Conservation (phyloP, 1,140 invertebrate species). For the Philaenus spumarius region DNA sequence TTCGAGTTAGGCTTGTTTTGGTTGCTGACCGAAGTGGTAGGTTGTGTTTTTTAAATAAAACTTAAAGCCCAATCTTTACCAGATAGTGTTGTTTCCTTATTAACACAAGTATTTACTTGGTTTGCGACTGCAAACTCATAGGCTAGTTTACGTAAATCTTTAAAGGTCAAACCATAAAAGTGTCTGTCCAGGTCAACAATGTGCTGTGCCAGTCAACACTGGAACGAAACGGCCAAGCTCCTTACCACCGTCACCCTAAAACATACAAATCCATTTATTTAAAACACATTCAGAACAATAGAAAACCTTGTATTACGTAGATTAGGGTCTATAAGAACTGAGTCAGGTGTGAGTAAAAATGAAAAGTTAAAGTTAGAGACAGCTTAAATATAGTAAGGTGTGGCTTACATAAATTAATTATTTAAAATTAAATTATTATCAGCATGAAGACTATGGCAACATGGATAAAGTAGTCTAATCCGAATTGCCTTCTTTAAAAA, state of each 20-base stretch:
- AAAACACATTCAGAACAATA: too few relatives aligned
- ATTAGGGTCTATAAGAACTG: too few relatives aligned
- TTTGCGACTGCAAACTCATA: background rate
- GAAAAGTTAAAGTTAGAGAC: too few relatives aligned
- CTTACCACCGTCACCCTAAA: background rate
- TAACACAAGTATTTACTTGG: background rate
- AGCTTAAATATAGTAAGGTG: too few relatives aligned
- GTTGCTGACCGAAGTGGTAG: background rate
- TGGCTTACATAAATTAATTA: too few relatives aligned
- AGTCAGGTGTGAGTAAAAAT: too few relatives aligned
- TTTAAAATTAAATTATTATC: too few relatives aligned
- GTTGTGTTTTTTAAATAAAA: background rate
- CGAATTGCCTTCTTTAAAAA: too few relatives aligned
- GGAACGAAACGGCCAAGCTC: background rate
- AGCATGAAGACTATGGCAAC: too few relatives aligned
- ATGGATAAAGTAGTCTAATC: too few relatives aligned
- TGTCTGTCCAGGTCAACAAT: background rate
- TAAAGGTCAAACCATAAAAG: background rate
- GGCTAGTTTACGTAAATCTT: background rate
- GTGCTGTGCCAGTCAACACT: background rate
- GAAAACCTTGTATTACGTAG: too few relatives aligned
- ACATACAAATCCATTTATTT: too few relatives aligned
- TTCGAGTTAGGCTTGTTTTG: background rate
- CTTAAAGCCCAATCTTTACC: background rate
- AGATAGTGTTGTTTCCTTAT: background rate